Evolutionary conservation across 2,888 invertebrate species (phyloP), one percentile per base, ranked within the genome.

Genomic region (Slavum lentiscoides): DNA sequence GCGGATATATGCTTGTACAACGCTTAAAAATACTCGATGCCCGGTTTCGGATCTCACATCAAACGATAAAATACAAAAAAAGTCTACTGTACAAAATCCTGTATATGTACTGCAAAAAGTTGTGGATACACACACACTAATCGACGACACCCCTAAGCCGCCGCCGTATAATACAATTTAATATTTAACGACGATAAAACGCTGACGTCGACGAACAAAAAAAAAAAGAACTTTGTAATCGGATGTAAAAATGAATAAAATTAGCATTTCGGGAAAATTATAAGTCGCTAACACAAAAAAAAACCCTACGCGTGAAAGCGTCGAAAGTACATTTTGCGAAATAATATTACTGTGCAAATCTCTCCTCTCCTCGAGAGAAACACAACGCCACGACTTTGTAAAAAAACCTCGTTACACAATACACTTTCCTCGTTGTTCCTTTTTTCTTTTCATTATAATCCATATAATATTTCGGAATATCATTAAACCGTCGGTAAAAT

Each of bases 401-500:
- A 66, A 66, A 66, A 43, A 7, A 43, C 2, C 39, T 43, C 7
- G n/a, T 19, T 30, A 37, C 9, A 66, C 17, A 39, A n/a, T 66
- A 39, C 39, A 39, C 9, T 30, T 43, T 43, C 43, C 9, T 9
- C 43, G 43, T 7, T 6, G 43, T 43, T 43, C 43, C 43, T 66
- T 39, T 61, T 43, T 43, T 64, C 5, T 30, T 37, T n/a, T 62
- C 30, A 17, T n/a, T n/a, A n/a, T 66, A 43, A 43, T 21, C 39
- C 11, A 9, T 8, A 66, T 8, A 66, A 66, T 19, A 66, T 43
- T 66, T 43, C 43, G 39, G n/a, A 66, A 66, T 66, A 30, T 43
- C 39, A 66, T 66, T 66, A 66, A 43, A 66, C 43, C 39, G 66
- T 43, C 66, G 43, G 66, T n/a, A n/a, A 11, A 13, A 43, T n/a